Conservation (phyloP, 2,113 vertebrate genomes). For the Alouatta palliata region DNA sequence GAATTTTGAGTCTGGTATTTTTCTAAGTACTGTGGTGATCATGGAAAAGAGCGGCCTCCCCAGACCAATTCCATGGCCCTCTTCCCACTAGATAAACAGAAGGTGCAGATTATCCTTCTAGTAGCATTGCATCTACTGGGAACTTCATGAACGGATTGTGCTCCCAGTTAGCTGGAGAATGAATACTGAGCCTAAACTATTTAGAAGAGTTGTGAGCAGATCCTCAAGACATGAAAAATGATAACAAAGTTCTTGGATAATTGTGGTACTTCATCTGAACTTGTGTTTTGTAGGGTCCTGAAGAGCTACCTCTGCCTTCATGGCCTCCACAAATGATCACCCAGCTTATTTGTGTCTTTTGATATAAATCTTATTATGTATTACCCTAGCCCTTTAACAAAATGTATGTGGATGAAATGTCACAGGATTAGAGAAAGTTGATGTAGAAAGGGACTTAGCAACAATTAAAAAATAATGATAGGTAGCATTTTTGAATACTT, state of each 20-base stretch:
- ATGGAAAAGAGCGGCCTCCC: background rate
- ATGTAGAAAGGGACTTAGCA: background rate
- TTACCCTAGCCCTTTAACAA: background rate
- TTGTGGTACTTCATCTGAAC: background rate
- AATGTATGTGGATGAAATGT: background rate
- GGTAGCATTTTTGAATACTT: background rate
- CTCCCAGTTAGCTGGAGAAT: conserved; percentile 17
- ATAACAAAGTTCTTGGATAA: background rate
- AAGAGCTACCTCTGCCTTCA: background rate
- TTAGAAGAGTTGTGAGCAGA: background rate
- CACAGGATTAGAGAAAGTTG: background rate
- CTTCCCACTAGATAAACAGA: background rate
- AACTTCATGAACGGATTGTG: background rate
- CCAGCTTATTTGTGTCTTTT: background rate
- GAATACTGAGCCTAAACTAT: background rate
- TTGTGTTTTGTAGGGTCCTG: background rate
- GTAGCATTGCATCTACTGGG: background rate
- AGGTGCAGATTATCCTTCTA: background rate
- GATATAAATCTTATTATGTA: background rate
- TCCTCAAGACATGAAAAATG: background rate
- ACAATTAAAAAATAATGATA: background rate
- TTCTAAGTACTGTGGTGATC: background rate
- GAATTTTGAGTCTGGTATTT: background rate
- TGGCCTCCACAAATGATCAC: background rate
- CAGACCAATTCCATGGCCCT: background rate